phyloP scores from a whole-genome alignment of 2,888 invertebrate genomes.

The Macrosoma leucophasiata region DNA sequence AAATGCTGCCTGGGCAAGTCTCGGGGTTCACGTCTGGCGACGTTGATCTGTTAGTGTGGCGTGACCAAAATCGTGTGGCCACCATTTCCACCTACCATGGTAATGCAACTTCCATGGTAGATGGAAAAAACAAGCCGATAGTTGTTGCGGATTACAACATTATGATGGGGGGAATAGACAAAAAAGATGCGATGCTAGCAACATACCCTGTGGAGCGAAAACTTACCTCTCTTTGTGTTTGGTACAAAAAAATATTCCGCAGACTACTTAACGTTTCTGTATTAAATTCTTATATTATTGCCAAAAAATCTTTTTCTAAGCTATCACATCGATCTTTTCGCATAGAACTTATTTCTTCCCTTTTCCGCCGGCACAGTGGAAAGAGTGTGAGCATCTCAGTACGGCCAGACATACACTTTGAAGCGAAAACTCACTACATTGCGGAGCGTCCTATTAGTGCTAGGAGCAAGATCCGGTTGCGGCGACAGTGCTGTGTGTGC shows the following conservation, averaged over 20 bases:
- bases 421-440: too few species aligned
- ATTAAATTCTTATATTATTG: too few species aligned
- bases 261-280: slow-evolving; percentile 11
- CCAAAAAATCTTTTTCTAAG: too few species aligned
- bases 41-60: slow-evolving; percentile 6
- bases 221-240: slow-evolving; percentile 5
- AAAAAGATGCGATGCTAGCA: slow-evolving; percentile 13
- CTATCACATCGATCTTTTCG: too few species aligned
- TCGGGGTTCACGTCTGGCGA: slow-evolving; percentile 1
- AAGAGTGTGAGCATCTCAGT: too few species aligned
- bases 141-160: slow-evolving; percentile 12
- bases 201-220: slow-evolving; percentile 10
- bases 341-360: too few species aligned
- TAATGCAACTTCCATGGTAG: slow-evolving; percentile 3
- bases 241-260: slow-evolving; percentile 13
- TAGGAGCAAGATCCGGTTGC: too few species aligned
- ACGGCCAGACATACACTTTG: too few species aligned
- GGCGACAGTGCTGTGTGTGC: too few species aligned
- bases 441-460: too few species aligned
- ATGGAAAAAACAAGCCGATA: slow-evolving; percentile 3
- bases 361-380: too few species aligned
- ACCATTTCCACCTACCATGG: slow-evolving; percentile 13
- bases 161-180: slow-evolving; percentile 14
- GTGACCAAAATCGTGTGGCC: slow-evolving; percentile 6
- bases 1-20: slow-evolving; percentile 5